Base-by-base conservation (phyloP, 2,113 vertebrate genomes). In the Myotis brandtii region DNA sequence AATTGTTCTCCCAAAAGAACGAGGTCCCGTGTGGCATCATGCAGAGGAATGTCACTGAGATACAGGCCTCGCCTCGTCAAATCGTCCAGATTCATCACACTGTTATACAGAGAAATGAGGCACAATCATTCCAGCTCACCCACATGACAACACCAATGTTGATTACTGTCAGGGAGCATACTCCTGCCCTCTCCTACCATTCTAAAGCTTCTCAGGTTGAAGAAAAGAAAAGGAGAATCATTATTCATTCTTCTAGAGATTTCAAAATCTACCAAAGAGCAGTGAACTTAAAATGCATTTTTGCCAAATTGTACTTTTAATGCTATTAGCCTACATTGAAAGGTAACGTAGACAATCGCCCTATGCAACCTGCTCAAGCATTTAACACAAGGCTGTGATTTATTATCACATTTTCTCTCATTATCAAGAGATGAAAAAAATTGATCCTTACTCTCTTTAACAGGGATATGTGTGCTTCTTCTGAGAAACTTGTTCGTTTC, bases 21-120 rank as follows among this genome's bases (percentile, higher is more conserved):
- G n/a, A 99, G 99, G 97, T 99, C 99, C 0, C 99, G 99, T 0
- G 99, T 99, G 89, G 99, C 99, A 25, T 99, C 99, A 0, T 99
- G 99, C 25, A 99, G 97, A 0, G 99, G 99, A 95, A 99, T 99
- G 98, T 99, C 99, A 93, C 99, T 99, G 95, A 99, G 98, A 96
- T 99, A 99, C 11, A 99, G 98, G 13, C 99, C 99, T 97, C 99
- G 98, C 95, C 99, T 98, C 1, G 99, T 99, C 94, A 99, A 98
- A 96, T 99, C 99, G 56, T 99, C 99, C 98, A 99, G 98, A 97
- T 99, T 99, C 99, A 99, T 99, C 54, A 99, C 99, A 97, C 99
- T 99, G 96, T 66, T 64, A 92, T 0, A 77, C 1, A 82, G 30
- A 80, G 86, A 76, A 64, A 80, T 0, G 23, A 54, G 43, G 12